Percentiles rank a stretch among this genome's conserved stretches.
Conservation (phyloP, 2,113 vertebrate genomes). For the Ciconia boyciana region DNA sequence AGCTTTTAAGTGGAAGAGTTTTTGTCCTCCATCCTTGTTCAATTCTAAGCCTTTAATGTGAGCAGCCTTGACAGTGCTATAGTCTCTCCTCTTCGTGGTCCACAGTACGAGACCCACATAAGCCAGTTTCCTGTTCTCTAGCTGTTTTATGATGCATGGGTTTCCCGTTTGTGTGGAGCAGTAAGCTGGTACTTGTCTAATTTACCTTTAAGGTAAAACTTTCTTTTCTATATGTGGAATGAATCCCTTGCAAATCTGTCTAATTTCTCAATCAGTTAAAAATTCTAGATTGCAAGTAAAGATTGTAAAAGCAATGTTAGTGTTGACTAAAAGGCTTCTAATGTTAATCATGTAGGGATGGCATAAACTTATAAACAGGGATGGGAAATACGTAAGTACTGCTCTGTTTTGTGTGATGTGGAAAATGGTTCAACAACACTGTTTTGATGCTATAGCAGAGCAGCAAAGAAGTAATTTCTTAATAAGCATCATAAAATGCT, state of each 20-base stretch:
- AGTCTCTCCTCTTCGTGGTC: background rate
- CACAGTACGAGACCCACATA: background rate
- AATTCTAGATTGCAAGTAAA: background rate
- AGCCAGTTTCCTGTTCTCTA: background rate
- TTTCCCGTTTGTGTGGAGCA: background rate
- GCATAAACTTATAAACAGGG: background rate
- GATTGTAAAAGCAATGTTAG: background rate
- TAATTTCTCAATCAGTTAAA: background rate
- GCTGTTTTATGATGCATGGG: background rate
- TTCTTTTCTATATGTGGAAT: background rate
- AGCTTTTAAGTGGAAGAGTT: background rate
- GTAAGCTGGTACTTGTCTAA: background rate
- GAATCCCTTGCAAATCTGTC: background rate
- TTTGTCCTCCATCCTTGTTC: background rate
- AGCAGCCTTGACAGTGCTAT: background rate
- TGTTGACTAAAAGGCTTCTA: background rate
- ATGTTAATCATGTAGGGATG: background rate
- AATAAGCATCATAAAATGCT: background rate
- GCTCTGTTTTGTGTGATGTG: background rate
- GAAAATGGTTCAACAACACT: background rate
- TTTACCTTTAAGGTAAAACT: background rate
- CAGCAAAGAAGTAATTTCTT: background rate
- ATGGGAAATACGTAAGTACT: background rate
- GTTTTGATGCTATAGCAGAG: background rate
- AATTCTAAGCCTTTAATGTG: background rate